Base-by-base conservation (phyloP, 1,140 invertebrate genomes). In the Aphidius ervi region DNA sequence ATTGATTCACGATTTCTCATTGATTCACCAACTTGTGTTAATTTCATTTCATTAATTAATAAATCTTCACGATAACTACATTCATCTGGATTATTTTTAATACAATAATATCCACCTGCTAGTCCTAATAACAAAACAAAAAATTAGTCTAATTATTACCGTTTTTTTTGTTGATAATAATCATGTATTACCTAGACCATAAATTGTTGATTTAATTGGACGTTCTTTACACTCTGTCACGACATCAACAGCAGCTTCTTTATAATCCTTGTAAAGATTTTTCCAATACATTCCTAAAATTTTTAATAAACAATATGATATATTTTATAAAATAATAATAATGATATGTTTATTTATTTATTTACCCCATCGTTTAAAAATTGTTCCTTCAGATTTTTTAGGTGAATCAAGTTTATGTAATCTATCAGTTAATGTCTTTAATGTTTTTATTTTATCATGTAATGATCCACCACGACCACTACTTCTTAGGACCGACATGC, bases 1-100 rank as follows among this genome's bases (percentile, higher is more conserved):
- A 84, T 77, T n/a, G 88, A 82, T 52, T 74, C 73, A 45, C 84
- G 83, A 80, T 92, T 94, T 42, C 86, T 82, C 64, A 88, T 82
- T 0, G 77, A 64, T 58, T 85, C 81, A 56, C 85, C 82, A 9
- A 93, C 82, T 53, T 87, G 77, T n/a, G 84, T 79, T 42, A 92
- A 69, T 61, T 88, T 83, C 67, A 87, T 87, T 6, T 77, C 75
- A 64, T 81, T 81, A 66, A 79, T 74, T 41, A 86, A 71, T 40
- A 89, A 64, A 55, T 82, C 74, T 65, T 86, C 81, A 62, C 81
- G 77, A 68, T 87, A 92, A 67, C 80, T 79, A 2, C 73, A 65
- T 73, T 88, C 85, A 67, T 82, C 79, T 16, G 91, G 90, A 79
- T 91, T 92, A 31, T 82, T 79, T 63, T 74, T 78, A 5, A 71